These are phyloP conservation scores for Sturmia bella DNA, from an alignment of 2,888 invertebrate genomes.

Conservation along the genomic window DNA sequence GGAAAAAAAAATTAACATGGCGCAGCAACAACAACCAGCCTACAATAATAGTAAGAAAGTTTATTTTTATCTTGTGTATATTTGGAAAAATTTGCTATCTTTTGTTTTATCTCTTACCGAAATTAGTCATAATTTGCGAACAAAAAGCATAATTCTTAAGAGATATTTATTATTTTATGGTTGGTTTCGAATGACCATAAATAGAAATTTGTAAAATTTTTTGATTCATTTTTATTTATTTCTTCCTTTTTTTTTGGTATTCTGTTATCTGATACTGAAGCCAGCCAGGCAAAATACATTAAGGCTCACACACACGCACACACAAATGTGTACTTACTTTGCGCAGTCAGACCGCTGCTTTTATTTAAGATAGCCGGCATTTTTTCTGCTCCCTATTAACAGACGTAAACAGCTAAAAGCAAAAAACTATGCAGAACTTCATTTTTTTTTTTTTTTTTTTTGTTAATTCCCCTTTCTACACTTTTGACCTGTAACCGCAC, in stretches of 20 bases:
- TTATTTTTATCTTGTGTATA: slow-evolving; percentile 52
- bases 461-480: slow-evolving; percentile 34
- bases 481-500: slow-evolving; percentile 67
- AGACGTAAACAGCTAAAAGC: slow-evolving; percentile 20
- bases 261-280: slow-evolving; percentile 62
- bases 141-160: slow-evolving; percentile 35
- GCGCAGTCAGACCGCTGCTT: slow-evolving; percentile 9
- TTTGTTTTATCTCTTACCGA: not conserved
- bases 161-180: slow-evolving; percentile 23
- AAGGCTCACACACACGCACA: not conserved
- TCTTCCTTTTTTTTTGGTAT: slow-evolving; percentile 49
- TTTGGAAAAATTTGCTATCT: slow-evolving; percentile 11
- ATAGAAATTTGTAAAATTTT: slow-evolving; percentile 50
- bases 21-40: slow-evolving; percentile 79
- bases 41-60: slow-evolving; percentile 78
- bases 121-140: slow-evolving; percentile 61
- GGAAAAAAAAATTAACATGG: slow-evolving; percentile 72
- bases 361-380: slow-evolving; percentile 59
- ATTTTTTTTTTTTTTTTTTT: slow-evolving; percentile 3
- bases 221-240: slow-evolving; percentile 27
- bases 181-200: slow-evolving; percentile 53
- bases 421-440: slow-evolving; percentile 24
- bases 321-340: not conserved
- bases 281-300: slow-evolving; percentile 28
- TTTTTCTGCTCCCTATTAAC: slow-evolving; percentile 29